Evolutionary conservation across 2,888 invertebrate species (phyloP).

Genomic region (Agonopterix subpropinquella): DNA sequence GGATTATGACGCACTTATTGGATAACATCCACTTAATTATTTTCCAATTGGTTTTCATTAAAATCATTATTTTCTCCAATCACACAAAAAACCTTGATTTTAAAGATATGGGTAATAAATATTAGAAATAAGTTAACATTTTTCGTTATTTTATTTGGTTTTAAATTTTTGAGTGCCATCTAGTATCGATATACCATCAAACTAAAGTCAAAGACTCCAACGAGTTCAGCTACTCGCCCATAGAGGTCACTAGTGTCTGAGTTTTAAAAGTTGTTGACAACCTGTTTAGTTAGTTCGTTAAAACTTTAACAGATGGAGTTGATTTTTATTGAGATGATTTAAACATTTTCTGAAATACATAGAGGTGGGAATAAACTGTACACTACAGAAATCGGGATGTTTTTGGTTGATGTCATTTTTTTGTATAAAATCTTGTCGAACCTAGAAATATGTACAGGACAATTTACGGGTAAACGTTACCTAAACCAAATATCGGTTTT

Average conservation of each 20-base stretch:
- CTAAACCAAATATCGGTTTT: not conserved
- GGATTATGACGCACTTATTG: not conserved
- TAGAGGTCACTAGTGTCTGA: slow-evolving; percentile 51
- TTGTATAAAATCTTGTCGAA: not conserved
- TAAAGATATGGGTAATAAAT: not conserved
- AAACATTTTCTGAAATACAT: no score
- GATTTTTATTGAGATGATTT: slow-evolving; percentile 2
- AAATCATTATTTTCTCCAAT: no score
- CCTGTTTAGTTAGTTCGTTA: slow-evolving; percentile 44
- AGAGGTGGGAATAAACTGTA: not conserved
- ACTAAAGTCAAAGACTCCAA: slow-evolving; percentile 23
- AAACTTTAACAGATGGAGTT: slow-evolving; percentile 54
- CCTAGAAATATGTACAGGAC: not conserved
- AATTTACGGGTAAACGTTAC: not conserved
- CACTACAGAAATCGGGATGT: not conserved
- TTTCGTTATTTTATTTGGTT: not conserved
- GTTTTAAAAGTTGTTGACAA: slow-evolving; percentile 36
- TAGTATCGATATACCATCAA: slow-evolving; percentile 33
- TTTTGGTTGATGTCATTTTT: not conserved
- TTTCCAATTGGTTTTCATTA: no score
- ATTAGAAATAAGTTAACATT: not conserved
- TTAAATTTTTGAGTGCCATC: slow-evolving; percentile 41
- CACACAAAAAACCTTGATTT: no score
- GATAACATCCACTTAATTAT: not conserved
- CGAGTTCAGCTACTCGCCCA: slow-evolving; percentile 47